These are phyloP conservation scores for Drosophila villosipedis DNA, from an alignment of 2,888 invertebrate species.

Conservation along the genomic window DNA sequence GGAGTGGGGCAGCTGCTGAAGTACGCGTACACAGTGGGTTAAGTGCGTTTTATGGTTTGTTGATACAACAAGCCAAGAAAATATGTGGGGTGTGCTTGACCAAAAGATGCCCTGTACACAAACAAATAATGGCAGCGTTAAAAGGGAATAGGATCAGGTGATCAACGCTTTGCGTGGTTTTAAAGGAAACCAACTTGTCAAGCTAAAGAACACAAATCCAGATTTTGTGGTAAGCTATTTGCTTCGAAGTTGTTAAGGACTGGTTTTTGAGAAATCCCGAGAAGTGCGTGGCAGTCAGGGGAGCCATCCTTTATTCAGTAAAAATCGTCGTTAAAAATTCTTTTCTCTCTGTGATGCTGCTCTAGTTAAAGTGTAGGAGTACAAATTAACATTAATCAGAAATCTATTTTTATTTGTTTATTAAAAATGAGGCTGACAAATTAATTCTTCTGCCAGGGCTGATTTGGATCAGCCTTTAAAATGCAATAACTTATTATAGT, in stretches of 20 bases:
- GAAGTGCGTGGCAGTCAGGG: background rate
- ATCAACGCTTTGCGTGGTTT: background rate
- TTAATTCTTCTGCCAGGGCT: background rate
- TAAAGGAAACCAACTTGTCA: background rate
- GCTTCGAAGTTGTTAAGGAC: background rate
- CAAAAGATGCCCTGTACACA: background rate
- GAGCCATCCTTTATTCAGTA: background rate
- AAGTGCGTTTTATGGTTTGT: conserved; percentile 76
- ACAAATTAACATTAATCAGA: background rate
- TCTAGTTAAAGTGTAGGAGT: background rate
- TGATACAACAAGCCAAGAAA: conserved; percentile 38
- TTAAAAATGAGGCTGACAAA: too few species aligned
- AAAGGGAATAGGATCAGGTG: background rate
- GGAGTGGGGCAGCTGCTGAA: conserved; percentile 12
- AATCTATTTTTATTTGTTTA: background rate
- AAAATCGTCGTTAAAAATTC: too few species aligned
- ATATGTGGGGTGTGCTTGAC: background rate
- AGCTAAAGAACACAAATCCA: background rate
- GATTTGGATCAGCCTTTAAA: background rate
- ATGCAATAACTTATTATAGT: background rate
- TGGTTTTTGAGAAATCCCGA: background rate
- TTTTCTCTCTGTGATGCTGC: background rate
- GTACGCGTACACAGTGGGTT: conserved; percentile 48
- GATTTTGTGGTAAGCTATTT: background rate
- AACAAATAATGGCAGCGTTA: background rate